Evolutionary conservation across 2,113 vertebrate genomes (phyloP), one percentile per base, ranked within the genome.

Genomic region (Trinectes maculatus): DNA sequence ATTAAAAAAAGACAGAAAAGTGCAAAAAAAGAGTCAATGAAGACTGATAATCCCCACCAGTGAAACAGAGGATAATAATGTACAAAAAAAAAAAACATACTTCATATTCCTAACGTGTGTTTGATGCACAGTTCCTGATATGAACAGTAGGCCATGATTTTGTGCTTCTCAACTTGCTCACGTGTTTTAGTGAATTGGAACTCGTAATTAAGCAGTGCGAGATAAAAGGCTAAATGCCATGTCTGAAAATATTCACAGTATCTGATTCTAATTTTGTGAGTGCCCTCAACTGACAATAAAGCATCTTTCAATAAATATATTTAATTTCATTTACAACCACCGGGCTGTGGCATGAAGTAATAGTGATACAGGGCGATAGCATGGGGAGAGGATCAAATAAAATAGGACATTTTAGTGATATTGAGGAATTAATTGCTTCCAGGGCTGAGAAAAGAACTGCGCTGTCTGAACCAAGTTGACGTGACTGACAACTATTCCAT

Each of bases 1-100:
- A 33, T 21, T 33, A 33, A 82, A 80, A 85, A 86, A 85, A 79
- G 64, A 84, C 40, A 77, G 55, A 85, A 92, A 92, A 92, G 91
- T 92, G 91, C 90, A 93, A 85, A 87, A n/a, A 79, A 86, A 87
- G 67, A 86, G 81, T 90, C 80, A 83, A 87, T 48, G 54, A 90
- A 85, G 76, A 79, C 78, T 43, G 65, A 86, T 64, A 80, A 73
- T 89, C 87, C 87, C 88, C 86, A 90, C 74, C 89, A 73, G 81
- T 89, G 79, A 87, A 90, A 85, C 61, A 53, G 40, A 74, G 69
- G 71, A 81, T 71, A 73, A 71, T 77, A 80, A 85, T 77, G 36
- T 75, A 90, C 83, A 91, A 75, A 84, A 64, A 77, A 75, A 69
- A 81, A 44, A 60, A 79, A 85, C 72, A 89, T 90, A 88, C 91